Conservation (phyloP, 2,113 vertebrate species). For the Eudyptes chrysolophus region DNA sequence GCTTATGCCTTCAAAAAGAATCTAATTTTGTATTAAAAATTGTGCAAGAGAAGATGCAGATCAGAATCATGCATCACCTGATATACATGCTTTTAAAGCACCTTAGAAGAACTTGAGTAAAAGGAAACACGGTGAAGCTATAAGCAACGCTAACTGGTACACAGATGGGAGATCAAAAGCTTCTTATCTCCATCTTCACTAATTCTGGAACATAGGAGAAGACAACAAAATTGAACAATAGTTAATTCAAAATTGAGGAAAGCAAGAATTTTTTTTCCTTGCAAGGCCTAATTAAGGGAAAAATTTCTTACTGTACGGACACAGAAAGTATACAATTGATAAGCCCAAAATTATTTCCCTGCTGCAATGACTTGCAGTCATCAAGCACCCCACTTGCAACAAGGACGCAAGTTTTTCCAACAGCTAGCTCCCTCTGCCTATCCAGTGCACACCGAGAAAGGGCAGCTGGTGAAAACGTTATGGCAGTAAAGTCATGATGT, state of each 20-base stretch:
- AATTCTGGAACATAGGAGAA: neutral
- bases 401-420: neutral
- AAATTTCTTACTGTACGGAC: neutral
- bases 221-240: neutral
- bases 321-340: neutral
- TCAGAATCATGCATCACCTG: neutral
- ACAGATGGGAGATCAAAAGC: neutral
- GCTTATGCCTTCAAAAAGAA: neutral
- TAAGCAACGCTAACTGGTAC: neutral
- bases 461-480: neutral
- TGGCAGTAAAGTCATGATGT: neutral
- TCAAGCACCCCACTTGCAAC: neutral
- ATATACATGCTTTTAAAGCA: neutral
- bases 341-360: neutral
- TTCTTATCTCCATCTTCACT: neutral
- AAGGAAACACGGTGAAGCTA: neutral
- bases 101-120: neutral
- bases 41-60: neutral
- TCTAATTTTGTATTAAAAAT: neutral
- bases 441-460: neutral
- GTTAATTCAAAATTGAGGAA: neutral
- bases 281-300: neutral
- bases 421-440: rapidly evolving
- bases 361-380: neutral
- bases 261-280: neutral